phyloP scores from a whole-genome alignment of 2,888 invertebrate genomes.

The Cheilosia impressa region DNA sequence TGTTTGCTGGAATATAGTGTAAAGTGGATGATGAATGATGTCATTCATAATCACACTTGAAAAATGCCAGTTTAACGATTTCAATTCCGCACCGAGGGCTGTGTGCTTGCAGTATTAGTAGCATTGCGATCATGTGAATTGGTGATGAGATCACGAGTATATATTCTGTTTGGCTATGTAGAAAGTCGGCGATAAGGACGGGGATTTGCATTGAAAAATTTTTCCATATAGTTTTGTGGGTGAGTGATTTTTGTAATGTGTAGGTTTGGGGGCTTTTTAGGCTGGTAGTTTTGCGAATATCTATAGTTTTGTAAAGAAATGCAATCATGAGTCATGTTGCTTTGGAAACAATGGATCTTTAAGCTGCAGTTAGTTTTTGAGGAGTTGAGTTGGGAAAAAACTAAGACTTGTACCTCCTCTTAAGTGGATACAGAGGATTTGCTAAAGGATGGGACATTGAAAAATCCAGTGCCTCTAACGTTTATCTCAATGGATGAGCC shows the following conservation, averaged over 20 bases:
- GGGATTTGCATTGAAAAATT: not conserved
- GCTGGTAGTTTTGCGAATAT: not conserved
- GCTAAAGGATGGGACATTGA: too few relatives aligned
- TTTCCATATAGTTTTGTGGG: too few relatives aligned
- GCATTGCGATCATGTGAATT: constrained; percentile 7
- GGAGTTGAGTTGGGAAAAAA: too few relatives aligned
- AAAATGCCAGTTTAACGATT: constrained; percentile 29
- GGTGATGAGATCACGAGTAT: constrained; percentile 13
- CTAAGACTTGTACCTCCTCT: too few relatives aligned
- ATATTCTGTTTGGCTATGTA: not conserved
- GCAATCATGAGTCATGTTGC: too few relatives aligned
- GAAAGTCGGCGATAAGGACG: not conserved
- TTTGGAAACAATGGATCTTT: too few relatives aligned
- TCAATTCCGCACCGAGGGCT: not conserved
- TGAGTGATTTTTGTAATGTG: not conserved
- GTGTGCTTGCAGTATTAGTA: not conserved
- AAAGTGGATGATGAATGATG: constrained; percentile 42
- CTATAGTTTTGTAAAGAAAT: not conserved
- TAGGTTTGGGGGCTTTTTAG: not conserved
- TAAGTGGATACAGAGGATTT: too few relatives aligned
- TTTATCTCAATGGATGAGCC: too few relatives aligned
- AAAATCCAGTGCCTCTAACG: too few relatives aligned
- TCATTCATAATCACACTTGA: constrained; percentile 52
- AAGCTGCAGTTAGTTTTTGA: too few relatives aligned
- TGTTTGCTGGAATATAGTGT: constrained; percentile 9